A percentile compares a stretch with the other conserved stretches of the same genome.
Evolutionary conservation across 2,797 vertebrate species (phyloP).

Genomic region (Sebastiscus albofasciatus): DNA sequence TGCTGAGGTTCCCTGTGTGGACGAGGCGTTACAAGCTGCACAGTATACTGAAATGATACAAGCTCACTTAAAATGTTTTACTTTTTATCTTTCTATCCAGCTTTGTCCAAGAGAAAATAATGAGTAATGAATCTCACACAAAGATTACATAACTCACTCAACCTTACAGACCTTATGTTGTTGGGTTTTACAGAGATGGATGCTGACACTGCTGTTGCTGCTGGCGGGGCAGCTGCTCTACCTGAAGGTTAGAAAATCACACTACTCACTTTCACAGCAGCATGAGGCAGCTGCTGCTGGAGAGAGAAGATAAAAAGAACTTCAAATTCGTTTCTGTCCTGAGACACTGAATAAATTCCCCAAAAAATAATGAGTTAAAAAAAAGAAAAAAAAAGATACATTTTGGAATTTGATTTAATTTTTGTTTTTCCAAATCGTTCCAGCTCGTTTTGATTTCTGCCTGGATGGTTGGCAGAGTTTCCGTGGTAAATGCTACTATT

Average conservation of each 20-base stretch:
- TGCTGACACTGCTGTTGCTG: not conserved
- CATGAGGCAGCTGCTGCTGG: not conserved
- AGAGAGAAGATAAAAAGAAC: not conserved
- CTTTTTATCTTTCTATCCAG: not conserved
- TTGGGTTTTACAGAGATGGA: not conserved
- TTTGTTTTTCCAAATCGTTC: not conserved
- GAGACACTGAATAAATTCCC: not conserved
- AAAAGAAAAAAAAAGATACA: not conserved
- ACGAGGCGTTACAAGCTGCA: not conserved
- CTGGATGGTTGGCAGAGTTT: constrained; percentile 25
- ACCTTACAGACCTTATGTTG: not conserved
- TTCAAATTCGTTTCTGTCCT: not conserved
- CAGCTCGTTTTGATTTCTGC: constrained; percentile 34
- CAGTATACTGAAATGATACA: not conserved
- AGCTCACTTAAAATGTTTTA: no score
- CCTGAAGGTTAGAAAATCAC: constrained; percentile 14
- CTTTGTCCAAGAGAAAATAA: not conserved
- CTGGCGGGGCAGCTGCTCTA: not conserved
- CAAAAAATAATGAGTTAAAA: not conserved
- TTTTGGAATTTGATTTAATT: not conserved
- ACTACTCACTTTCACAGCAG: not conserved
- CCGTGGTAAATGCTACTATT: constrained; percentile 32
- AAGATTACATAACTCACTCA: not conserved
- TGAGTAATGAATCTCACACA: not conserved
- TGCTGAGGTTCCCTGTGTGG: no score